phyloP scores from a whole-genome alignment of 2,113 vertebrate species.

The Apaloderma vittatum region DNA sequence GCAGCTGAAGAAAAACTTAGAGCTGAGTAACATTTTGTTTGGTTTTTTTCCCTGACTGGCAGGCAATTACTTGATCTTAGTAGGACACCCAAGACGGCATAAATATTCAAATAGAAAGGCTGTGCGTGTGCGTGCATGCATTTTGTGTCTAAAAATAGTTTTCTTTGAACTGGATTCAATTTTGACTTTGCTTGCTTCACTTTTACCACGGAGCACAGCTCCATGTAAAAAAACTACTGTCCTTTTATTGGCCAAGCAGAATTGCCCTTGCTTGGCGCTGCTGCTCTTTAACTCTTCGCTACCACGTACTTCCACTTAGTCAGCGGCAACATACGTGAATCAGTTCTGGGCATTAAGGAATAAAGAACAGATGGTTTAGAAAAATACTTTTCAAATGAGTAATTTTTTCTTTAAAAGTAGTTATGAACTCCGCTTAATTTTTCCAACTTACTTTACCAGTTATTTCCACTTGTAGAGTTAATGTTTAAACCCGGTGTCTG shows the following conservation, averaged over 20 bases:
- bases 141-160: slow-evolving; percentile 56
- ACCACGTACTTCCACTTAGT: not conserved
- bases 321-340: not conserved
- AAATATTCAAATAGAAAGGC: slow-evolving; percentile 36
- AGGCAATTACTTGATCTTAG: slow-evolving; percentile 14
- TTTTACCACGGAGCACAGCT: not conserved
- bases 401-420: not conserved
- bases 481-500: not conserved
- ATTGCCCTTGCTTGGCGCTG: not conserved
- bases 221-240: not conserved
- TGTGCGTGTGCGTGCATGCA: not conserved
- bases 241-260: not conserved
- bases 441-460: not conserved
- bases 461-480: not conserved
- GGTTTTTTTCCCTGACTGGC: not conserved
- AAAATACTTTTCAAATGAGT: not conserved
- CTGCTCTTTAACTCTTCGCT: not conserved
- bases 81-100: not conserved
- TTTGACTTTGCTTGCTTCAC: not conserved
- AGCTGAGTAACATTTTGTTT: not conserved
- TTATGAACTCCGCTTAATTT: not conserved
- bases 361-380: not conserved
- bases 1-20: not conserved
- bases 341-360: not conserved
- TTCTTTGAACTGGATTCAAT: slow-evolving; percentile 31